Base-by-base conservation (phyloP, 2,113 vertebrate species). In the Rafetus swinhoei region DNA sequence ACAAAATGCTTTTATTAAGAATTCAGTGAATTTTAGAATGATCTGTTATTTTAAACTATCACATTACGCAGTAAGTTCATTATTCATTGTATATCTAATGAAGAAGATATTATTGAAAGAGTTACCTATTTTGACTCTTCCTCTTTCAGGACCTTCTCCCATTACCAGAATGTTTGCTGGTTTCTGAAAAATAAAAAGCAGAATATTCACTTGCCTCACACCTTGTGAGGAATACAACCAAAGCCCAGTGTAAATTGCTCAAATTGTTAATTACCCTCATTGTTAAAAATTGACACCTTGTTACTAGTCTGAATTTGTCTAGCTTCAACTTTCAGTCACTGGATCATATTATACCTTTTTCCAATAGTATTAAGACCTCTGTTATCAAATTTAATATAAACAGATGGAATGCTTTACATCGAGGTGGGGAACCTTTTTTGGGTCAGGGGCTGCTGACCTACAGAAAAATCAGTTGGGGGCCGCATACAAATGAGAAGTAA, bases 111-210 rank as follows among this genome's bases (percentile, higher is more conserved):
- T 91, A 39, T 88, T 45, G 35, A 89, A 88, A 90, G 16, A 1
- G 76, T 96, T 98, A 98, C 99, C 99, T 97, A 99, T 99, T 98
- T 99, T 99, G 96, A 99, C 99, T 98, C 99, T 98, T 97, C 99
- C 99, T 96, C 99, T 98, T 97, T 99, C 99, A 39, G 98, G 98
- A 93, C 99, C 99, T 98, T 99, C 99, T 95, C 99, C 99, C 99
- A 99, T 99, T 97, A 99, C 99, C 98, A 99, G 97, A 98, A 99
- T 99, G 97, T 99, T 99, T 98, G 99, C 99, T 98, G 99, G 99
- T 98, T 99, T 99, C 99, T 99, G 98, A 76, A 98, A 98, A 97
- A 98, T 57, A 98, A 96, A 98, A 97, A 95, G n/a, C 85, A 97
- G 90, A 95, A 81, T 90, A 96, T 92, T 97, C 92, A 97, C 91